phyloP scores from a whole-genome alignment of 2,113 vertebrate species.

The Gymnarchus niloticus region DNA sequence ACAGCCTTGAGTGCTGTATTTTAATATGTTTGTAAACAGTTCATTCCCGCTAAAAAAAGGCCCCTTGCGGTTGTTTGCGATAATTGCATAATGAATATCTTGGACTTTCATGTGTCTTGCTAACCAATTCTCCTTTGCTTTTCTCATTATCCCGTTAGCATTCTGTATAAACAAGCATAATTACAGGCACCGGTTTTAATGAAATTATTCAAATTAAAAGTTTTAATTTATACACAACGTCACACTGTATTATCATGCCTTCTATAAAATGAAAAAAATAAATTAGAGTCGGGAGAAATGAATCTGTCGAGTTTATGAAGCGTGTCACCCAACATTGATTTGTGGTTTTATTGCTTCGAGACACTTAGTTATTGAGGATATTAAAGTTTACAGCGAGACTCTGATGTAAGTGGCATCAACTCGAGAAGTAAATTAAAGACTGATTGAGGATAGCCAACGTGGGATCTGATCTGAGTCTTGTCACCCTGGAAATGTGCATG shows the following conservation, averaged over 20 bases:
- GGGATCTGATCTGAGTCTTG: too few species aligned
- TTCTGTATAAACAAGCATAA: neutral
- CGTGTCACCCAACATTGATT: slow-evolving; percentile 50
- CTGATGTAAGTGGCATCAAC: slow-evolving; percentile 61
- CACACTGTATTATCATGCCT: slow-evolving; percentile 29
- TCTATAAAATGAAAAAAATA: slow-evolving; percentile 28
- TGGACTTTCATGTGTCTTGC: neutral
- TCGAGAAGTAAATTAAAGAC: slow-evolving; percentile 60
- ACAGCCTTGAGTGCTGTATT: neutral
- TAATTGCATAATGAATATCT: neutral
- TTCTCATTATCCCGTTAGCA: neutral
- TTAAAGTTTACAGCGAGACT: slow-evolving; percentile 32
- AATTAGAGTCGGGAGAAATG: slow-evolving; percentile 45
- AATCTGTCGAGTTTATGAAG: slow-evolving; percentile 56
- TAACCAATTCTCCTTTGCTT: neutral
- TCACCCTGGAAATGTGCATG: too few species aligned
- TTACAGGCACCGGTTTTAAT: neutral
- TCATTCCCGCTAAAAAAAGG: neutral
- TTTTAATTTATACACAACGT: slow-evolving; percentile 46
- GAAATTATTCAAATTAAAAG: slow-evolving; percentile 26
- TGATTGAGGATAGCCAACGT: too few species aligned
- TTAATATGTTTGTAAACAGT: neutral
- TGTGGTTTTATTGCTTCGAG: slow-evolving; percentile 7
- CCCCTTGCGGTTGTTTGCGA: neutral
- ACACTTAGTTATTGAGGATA: slow-evolving; percentile 17